Base-by-base conservation (phyloP, 1,140 invertebrate species). In the Trachelipus rathkii region DNA sequence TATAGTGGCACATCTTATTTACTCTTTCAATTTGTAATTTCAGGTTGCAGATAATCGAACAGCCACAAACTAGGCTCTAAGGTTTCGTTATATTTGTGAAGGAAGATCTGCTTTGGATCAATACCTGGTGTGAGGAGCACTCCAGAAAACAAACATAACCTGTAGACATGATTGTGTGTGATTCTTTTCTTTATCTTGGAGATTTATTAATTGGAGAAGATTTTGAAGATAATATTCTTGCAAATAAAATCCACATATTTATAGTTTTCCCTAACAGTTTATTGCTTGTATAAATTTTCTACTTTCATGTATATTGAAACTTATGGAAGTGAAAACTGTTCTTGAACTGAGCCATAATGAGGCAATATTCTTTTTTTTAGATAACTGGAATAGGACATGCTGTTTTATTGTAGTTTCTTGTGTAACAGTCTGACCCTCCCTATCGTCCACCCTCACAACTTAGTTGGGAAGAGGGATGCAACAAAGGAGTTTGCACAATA, bases 1-100 rank as follows among this genome's bases (percentile, higher is more conserved):
- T n/a, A n/a, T n/a, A n/a, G 33, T 33, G 33, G 1, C 1, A 33
- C 6, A 33, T 33, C 2, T 33, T 33, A 1, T 33, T 33, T 33
- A 33, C 33, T 33, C 33, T 33, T 33, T 33, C 33, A 33, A 33
- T 33, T 33, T 33, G 6, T 33, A 33, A 33, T 33, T 91, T 0
- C 89, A 88, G 83, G 90, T 96, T 96, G 1, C 89, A 91, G 83
- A 96, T 98, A 69, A 83, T 92, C 13, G 95, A 97, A 84, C 93
- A 98, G 84, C 96, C 96, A 1, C 95, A 95, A 33, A 89, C 92
- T 11, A 94, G 85, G 93, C 94, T 0, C 87, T 97, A 15, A 87
- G 95, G 81, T 95, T 95, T 86, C 88, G 95, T 8, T 99, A 99
- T 86, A 93, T 97, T 83, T 98, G 96, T 86, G 96, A 98, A 85